Evolutionary conservation across 2,797 vertebrate species (phyloP), one percentile per base, ranked within the genome.

Genomic region (Galago senegalensis): DNA sequence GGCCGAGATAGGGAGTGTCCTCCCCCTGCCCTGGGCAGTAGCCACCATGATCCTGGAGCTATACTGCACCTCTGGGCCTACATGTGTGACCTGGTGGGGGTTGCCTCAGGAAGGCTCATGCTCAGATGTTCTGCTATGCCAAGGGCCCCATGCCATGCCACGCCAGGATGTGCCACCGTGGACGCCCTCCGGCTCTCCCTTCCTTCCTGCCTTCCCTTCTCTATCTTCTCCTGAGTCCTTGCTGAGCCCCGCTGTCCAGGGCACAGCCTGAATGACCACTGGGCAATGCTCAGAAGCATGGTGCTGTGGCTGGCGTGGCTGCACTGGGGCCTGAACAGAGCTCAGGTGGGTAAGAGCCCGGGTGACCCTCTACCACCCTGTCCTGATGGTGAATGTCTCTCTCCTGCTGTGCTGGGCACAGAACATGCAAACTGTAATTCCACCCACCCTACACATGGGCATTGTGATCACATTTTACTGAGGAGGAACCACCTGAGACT

Each of bases 401-500:
- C 40, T 6, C n/a, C 40, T 12, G 1, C 7, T 1, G 17, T 18
- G 17, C 58, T 3, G 16, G 31, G 8, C 17, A 40, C 0, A 0
- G 23, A 7, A n/a, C 49, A 21, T 0, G 1, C 25, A 4, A 29
- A 49, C 29, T 4, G 5, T 23, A 5, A n/a, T 13, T 12, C 69
- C 10, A 1, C 13, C 25, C 56, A 20, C 2, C 20, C 75, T 37
- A 20, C 65, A 12, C 0, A 0, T 2, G 18, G 63, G 10, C 4
- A 3, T 27, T 1, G 37, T 2, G 10, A 69, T 13, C 72, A 21
- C 27, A 37, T 4, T 7, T 53, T 14, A 21, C 27, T 7, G 56
- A 89, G 0, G 56, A 85, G 0, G n/a, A 65, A 46, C 37, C 29
- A 40, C 70, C 7, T 14, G 63, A 83, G 25, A 43, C 73, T 70